These are phyloP conservation scores for Chaetops frenatus DNA, from an alignment of 2,113 vertebrate genomes.

Conservation along the genomic window DNA sequence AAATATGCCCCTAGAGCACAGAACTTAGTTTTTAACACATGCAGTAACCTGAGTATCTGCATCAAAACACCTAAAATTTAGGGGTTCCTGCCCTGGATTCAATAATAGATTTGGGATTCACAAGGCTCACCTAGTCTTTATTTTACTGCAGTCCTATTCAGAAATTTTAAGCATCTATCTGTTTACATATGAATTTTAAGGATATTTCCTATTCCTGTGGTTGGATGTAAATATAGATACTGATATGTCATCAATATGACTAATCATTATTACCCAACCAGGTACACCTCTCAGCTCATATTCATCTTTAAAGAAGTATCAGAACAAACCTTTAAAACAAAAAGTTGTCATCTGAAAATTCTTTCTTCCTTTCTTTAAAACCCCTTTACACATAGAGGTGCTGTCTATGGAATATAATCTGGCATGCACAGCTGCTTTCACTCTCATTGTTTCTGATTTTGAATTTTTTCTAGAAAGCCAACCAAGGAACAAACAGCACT, in stretches of 20 bases:
- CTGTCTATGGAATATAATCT: not conserved
- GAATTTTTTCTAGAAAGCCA: not conserved
- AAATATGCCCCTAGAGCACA: not conserved
- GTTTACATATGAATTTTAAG: not conserved
- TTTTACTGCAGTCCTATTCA: not conserved
- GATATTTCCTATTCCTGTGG: not conserved
- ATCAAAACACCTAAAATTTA: not conserved
- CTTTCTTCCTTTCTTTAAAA: not conserved
- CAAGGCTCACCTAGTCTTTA: not conserved
- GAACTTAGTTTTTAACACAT: not conserved
- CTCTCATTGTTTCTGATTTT: not conserved
- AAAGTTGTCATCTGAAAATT: not conserved
- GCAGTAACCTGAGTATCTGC: not conserved
- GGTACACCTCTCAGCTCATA: not conserved
- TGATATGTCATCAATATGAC: not conserved
- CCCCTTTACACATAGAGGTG: not conserved
- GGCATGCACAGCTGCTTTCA: not conserved
- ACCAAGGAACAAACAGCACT: not conserved
- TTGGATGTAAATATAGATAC: not conserved
- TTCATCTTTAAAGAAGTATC: not conserved
- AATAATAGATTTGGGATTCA: not conserved
- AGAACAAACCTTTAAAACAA: not conserved
- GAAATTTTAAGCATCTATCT: not conserved
- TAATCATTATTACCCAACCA: not conserved
- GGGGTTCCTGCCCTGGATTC: not conserved